Conservation (phyloP, 2,797 vertebrate species). For the Chiroxiphia lanceolata region DNA sequence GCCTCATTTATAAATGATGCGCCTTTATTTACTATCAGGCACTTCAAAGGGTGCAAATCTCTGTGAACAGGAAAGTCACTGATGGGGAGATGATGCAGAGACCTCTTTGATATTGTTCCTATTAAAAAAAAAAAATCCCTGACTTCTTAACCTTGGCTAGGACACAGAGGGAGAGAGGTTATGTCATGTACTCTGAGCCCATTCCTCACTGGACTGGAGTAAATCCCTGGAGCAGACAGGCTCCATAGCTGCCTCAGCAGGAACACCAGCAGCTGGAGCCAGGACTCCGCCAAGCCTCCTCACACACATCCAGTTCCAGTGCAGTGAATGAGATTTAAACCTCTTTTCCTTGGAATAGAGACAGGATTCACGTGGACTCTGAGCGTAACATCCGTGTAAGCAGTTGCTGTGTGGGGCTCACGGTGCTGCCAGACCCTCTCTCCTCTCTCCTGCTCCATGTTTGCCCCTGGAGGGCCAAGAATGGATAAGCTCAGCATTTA, state of each 20-base stretch:
- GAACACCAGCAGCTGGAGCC: background rate
- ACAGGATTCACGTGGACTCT: background rate
- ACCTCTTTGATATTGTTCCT: background rate
- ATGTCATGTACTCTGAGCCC: background rate
- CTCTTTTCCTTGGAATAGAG: background rate
- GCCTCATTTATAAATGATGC: background rate
- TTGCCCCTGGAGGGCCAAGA: background rate
- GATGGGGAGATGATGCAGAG: background rate
- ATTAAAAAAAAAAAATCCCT: background rate
- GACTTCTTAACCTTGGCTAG: background rate
- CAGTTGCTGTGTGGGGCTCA: background rate
- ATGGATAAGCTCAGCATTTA: background rate
- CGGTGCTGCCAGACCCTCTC: background rate
- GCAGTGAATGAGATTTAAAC: background rate
- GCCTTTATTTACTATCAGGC: background rate
- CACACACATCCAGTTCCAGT: background rate
- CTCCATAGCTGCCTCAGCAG: background rate
- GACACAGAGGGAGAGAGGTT: background rate
- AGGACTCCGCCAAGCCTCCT: background rate
- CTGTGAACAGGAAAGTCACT: background rate
- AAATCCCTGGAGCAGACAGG: background rate
- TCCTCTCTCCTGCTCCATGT: background rate
- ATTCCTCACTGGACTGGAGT: background rate
- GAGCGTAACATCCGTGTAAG: rapidly evolving
- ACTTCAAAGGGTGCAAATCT: background rate